Conservation (phyloP, 1,140 invertebrate genomes). For the Bombus haemorrhoidalis region DNA sequence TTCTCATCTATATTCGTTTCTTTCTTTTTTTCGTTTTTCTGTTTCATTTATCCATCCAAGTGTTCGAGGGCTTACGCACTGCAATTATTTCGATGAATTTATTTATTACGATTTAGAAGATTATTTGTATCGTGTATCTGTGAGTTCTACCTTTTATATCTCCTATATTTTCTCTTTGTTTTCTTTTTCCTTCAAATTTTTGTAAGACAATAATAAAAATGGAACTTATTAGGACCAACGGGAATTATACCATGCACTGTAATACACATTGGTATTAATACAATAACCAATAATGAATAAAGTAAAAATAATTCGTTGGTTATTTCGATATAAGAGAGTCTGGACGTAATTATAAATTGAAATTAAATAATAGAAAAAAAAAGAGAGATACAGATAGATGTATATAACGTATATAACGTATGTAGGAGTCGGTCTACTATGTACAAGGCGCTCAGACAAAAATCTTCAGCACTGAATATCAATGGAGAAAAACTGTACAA, state of each 20-base stretch:
- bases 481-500: conserved; percentile 29
- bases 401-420: conserved; percentile 2
- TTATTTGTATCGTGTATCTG: too few species aligned
- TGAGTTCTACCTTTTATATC: too few species aligned
- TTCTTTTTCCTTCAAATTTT: background rate
- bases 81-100: conserved; percentile 30
- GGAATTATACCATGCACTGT: conserved; percentile 24
- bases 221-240: background rate
- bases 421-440: conserved; percentile 54
- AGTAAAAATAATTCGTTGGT: background rate
- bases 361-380: conserved; percentile 31
- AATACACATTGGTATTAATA: background rate
- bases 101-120: background rate
- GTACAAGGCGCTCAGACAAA: conserved; percentile 58
- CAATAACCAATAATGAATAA: background rate
- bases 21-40: background rate
- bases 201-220: background rate
- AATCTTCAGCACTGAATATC: conserved; percentile 54
- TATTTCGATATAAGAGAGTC: background rate
- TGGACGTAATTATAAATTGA: background rate
- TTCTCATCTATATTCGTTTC: background rate
- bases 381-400: background rate
- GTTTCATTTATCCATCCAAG: conserved; percentile 25
- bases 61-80: conserved; percentile 42
- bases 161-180: too few species aligned